These are phyloP conservation scores for Heliconius cydno DNA, from an alignment of 2,888 invertebrate genomes.

Conservation along the genomic window DNA sequence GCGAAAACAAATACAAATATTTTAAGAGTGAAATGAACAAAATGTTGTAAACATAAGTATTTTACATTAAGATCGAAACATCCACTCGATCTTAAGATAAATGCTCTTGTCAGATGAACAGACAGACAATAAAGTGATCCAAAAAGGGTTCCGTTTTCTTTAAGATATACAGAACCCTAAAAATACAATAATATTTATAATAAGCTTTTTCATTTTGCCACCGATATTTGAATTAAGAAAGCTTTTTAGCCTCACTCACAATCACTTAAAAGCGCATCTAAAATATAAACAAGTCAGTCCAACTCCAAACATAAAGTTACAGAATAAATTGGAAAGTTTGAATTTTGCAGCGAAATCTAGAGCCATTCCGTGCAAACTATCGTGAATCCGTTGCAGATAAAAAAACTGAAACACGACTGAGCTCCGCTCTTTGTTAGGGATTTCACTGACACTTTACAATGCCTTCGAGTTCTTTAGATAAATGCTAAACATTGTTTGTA, in stretches of 20 bases:
- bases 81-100: no score
- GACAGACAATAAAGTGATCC: no score
- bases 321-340: slow-evolving; percentile 12
- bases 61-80: no score
- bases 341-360: slow-evolving; percentile 11
- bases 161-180: no score
- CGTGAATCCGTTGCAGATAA: slow-evolving; percentile 20
- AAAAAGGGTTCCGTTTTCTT: no score
- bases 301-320: neutral
- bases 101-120: no score
- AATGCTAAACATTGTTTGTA: neutral
- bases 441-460: slow-evolving; percentile 16
- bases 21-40: no score
- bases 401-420: slow-evolving; percentile 26
- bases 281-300: neutral
- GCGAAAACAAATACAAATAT: no score
- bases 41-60: no score
- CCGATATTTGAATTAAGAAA: no score
- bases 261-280: neutral
- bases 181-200: no score
- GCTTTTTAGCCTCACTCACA: neutral
- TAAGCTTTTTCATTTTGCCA: no score
- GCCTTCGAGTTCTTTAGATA: neutral
- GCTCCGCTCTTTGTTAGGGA: slow-evolving; percentile 17
- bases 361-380: slow-evolving; percentile 17